Evolutionary conservation across 2,797 vertebrate species (phyloP).

Genomic region (Pseudocheirus occidentalis): DNA sequence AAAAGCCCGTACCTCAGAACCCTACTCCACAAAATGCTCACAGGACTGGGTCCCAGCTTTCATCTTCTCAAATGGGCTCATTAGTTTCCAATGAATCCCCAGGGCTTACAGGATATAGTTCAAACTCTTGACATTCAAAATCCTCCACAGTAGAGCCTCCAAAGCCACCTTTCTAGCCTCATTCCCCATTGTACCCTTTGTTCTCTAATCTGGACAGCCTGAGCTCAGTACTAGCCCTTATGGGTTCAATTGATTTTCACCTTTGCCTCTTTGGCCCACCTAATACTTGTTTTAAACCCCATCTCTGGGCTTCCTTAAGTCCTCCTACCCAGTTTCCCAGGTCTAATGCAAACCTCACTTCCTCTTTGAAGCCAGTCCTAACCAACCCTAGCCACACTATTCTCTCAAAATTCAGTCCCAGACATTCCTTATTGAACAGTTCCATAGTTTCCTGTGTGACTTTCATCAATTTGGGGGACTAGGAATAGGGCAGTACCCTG

Average conservation of each 20-base stretch:
- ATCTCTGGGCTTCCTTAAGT: neutral
- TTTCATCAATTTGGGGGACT: neutral
- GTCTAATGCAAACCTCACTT: neutral
- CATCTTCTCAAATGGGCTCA: neutral
- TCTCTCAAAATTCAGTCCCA: neutral
- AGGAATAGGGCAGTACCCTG: neutral
- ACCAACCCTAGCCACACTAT: neutral
- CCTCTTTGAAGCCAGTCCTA: neutral
- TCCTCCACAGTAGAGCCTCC: neutral
- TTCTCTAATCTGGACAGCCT: neutral
- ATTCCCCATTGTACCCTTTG: neutral
- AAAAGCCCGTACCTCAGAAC: neutral
- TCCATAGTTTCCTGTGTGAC: neutral
- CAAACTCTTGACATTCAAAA: neutral
- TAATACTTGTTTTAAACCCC: neutral
- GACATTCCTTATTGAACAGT: neutral
- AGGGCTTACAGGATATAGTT: neutral
- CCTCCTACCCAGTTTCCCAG: neutral
- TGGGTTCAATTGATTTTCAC: neutral
- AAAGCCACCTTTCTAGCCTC: neutral
- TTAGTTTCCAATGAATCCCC: neutral
- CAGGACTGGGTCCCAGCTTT: neutral
- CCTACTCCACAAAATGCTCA: neutral
- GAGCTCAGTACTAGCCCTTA: neutral
- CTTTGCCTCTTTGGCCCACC: neutral